phyloP scores from a whole-genome alignment of 92 coral and sea anemone genomes.

The Epizoanthus illoricatus region DNA sequence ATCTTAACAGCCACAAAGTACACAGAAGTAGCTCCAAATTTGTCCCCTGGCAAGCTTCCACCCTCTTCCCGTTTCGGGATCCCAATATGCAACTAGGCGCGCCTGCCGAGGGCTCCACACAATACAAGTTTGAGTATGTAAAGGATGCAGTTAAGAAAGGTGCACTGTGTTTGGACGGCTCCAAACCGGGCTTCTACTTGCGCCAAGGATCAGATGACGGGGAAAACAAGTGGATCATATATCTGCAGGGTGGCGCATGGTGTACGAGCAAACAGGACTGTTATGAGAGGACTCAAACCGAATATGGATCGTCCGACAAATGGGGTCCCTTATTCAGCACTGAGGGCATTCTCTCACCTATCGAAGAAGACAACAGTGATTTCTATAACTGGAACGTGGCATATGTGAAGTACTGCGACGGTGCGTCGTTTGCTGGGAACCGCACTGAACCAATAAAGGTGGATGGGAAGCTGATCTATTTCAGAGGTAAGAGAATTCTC shows the following conservation, averaged over 20 bases:
- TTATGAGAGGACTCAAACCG: conserved; percentile 34
- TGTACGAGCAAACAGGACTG: conserved; percentile 45
- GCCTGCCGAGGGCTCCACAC: background rate
- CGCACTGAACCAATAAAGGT: conserved; percentile 46
- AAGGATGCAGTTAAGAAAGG: conserved; percentile 66
- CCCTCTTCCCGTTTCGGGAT: conserved; percentile 4
- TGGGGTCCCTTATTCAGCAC: conserved; percentile 7
- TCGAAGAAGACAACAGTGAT: conserved; percentile 14
- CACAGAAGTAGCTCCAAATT: conserved; percentile 3
- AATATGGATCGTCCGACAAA: conserved; percentile 38
- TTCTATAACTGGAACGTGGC: conserved; percentile 55
- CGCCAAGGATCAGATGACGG: conserved; percentile 61
- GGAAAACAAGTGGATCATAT: conserved; percentile 35
- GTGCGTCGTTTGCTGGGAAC: conserved; percentile 53
- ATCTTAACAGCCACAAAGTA: background rate
- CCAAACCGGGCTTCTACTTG: conserved; percentile 77
- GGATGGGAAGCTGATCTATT: conserved; percentile 37
- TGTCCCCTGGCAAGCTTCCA: background rate
- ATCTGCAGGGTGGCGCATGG: conserved; percentile 54
- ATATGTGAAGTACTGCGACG: conserved; percentile 52
- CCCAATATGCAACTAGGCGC: background rate
- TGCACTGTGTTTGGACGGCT: conserved; percentile 90
- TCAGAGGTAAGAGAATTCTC: conserved; percentile 51
- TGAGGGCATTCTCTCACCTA: conserved; percentile 38
- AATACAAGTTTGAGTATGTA: conserved; percentile 51